These are phyloP conservation scores for Galeruca laticollis DNA, from an alignment of 2,888 invertebrate genomes.

Conservation along the genomic window DNA sequence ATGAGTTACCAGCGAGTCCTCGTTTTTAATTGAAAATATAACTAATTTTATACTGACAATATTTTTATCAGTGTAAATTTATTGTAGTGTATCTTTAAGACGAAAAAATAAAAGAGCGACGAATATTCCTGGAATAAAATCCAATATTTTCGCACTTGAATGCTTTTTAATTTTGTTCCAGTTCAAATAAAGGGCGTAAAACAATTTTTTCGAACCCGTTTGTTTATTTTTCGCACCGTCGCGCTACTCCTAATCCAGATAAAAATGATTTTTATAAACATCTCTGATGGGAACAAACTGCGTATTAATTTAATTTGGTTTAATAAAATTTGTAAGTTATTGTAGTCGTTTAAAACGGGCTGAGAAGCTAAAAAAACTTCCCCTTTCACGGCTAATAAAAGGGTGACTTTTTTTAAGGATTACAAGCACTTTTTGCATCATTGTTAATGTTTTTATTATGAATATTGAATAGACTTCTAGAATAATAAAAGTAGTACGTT, in stretches of 20 bases:
- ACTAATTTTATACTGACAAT: too few species aligned
- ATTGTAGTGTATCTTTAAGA: slow-evolving; percentile 31
- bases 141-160: slow-evolving; percentile 58
- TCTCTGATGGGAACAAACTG: slow-evolving; percentile 33
- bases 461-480: slow-evolving; percentile 40
- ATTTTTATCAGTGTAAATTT: slow-evolving; percentile 1
- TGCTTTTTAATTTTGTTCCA: slow-evolving; percentile 59
- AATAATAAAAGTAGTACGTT: slow-evolving; percentile 40
- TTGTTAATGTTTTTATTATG: slow-evolving; percentile 44
- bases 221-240: slow-evolving; percentile 47
- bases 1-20: too few species aligned
- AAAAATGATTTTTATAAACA: slow-evolving; percentile 45
- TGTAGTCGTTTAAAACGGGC: slow-evolving; percentile 42
- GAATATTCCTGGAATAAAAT: slow-evolving; percentile 51
- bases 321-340: slow-evolving; percentile 44
- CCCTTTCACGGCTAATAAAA: slow-evolving; percentile 43
- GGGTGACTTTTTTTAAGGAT: slow-evolving; percentile 46
- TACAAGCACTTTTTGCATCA: slow-evolving; percentile 48
- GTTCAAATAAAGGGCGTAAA: slow-evolving; percentile 58
- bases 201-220: slow-evolving; percentile 43
- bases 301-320: slow-evolving; percentile 47
- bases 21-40: too few species aligned
- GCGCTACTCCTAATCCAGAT: slow-evolving; percentile 43
- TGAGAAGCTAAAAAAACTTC: slow-evolving; percentile 41
- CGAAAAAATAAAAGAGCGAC: slow-evolving; percentile 37